A percentile compares a stretch with the other conserved stretches of the same genome.
Evolutionary conservation across 2,113 vertebrate species (phyloP).

Genomic region (Sprattus sprattus): DNA sequence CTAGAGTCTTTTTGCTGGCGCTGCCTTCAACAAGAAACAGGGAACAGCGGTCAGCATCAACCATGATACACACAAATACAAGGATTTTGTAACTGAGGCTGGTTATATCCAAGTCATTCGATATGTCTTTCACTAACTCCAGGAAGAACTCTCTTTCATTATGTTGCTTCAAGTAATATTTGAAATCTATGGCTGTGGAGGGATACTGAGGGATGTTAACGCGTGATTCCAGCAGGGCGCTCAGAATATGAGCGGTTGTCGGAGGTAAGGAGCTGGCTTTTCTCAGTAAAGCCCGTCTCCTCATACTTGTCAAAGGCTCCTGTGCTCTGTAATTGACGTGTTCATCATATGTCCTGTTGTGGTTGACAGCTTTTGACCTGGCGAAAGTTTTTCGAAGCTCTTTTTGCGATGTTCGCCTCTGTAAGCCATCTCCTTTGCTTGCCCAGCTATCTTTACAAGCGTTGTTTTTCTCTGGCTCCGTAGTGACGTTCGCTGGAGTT

Average conservation of each 20-base stretch:
- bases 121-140: conserved; percentile 98
- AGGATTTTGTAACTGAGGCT: conserved; percentile 97
- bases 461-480: conserved; percentile 61
- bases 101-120: conserved; percentile 93
- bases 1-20: conserved; percentile 88
- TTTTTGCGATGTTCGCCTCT: conserved; percentile 87
- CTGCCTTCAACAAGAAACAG: conserved; percentile 91
- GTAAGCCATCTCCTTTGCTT: conserved; percentile 73
- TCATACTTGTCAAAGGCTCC: conserved; percentile 90
- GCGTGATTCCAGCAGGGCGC: conserved; percentile 93
- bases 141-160: conserved; percentile 96
- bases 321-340: conserved; percentile 87
- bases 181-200: conserved; percentile 93
- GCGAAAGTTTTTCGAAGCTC: conserved; percentile 96
- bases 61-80: conserved; percentile 96
- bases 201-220: conserved; percentile 95
- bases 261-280: conserved; percentile 96
- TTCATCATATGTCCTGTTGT: conserved; percentile 95
- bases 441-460: conserved; percentile 72
- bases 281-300: conserved; percentile 88
- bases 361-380: conserved; percentile 90
- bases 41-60: conserved; percentile 93
- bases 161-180: conserved; percentile 91
- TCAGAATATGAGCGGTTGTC: conserved; percentile 92
- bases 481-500: conserved; percentile 50